Conservation (phyloP, 2,113 vertebrate genomes). For the Tautogolabrus adspersus region DNA sequence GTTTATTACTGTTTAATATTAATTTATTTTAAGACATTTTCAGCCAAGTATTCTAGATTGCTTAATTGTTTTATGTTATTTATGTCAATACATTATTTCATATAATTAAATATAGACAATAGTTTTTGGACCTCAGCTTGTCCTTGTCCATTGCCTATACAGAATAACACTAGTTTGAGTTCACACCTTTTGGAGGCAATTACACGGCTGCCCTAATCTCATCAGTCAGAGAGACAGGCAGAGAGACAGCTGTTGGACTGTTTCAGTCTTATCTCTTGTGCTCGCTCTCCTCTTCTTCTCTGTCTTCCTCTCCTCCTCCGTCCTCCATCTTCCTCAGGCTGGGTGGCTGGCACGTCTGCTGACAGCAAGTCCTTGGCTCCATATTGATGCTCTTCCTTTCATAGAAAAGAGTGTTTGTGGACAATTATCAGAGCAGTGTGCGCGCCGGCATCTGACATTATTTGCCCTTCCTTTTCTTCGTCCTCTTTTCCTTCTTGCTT, state of each 20-base stretch:
- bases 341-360: slow-evolving; percentile 73
- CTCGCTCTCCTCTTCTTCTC: slow-evolving; percentile 46
- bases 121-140: slow-evolving; percentile 13
- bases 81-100: too few relatives aligned
- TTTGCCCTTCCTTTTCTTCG: slow-evolving; percentile 33
- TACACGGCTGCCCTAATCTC: slow-evolving; percentile 72
- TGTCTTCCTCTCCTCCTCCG: slow-evolving; percentile 52
- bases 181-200: slow-evolving; percentile 75
- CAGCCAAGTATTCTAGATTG: too few relatives aligned
- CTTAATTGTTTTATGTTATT: too few relatives aligned
- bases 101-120: not conserved
- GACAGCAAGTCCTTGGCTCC: slow-evolving; percentile 75
- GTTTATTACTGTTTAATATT: too few relatives aligned
- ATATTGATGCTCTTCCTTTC: slow-evolving; percentile 46
- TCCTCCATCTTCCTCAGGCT: slow-evolving; percentile 83
- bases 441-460: slow-evolving; percentile 34
- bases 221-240: slow-evolving; percentile 79
- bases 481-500: slow-evolving; percentile 10
- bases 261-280: slow-evolving; percentile 76
- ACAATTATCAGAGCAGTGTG: slow-evolving; percentile 50
- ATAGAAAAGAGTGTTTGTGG: slow-evolving; percentile 33
- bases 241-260: slow-evolving; percentile 73
- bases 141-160: slow-evolving; percentile 4
- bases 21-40: too few relatives aligned
- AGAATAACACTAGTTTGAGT: slow-evolving; percentile 69